These are phyloP conservation scores for Eulithis prunata DNA, from an alignment of 2,888 invertebrate genomes.

Conservation along the genomic window DNA sequence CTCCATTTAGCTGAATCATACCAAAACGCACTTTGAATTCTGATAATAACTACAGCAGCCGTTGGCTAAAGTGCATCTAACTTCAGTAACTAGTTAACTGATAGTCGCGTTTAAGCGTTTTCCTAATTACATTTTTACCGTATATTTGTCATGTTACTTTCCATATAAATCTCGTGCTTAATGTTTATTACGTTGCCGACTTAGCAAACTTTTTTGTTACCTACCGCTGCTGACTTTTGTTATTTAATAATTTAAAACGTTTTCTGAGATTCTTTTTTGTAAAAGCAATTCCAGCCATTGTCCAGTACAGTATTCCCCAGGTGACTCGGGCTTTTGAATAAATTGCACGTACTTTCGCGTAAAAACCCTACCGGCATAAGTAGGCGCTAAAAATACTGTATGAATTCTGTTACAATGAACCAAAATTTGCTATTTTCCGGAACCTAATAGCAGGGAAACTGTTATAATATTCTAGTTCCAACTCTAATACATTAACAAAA, in stretches of 20 bases:
- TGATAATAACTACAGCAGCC: conserved; percentile 1
- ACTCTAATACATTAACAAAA: conserved; percentile 1
- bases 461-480: not conserved
- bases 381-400: conserved; percentile 42
- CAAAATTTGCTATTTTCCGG: conserved; percentile 5
- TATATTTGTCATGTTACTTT: conserved; percentile 30
- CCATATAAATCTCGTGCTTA: conserved; percentile 31
- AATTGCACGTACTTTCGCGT: conserved; percentile 49
- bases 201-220: conserved; percentile 35
- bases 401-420: conserved; percentile 27
- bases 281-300: conserved; percentile 61
- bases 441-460: not conserved
- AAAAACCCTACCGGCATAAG: conserved; percentile 40
- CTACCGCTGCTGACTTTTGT: conserved; percentile 32
- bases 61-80: too few relatives aligned
- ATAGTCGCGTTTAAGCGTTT: not conserved
- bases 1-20: conserved; percentile 31
- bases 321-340: conserved; percentile 58
- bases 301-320: conserved; percentile 51
- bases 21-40: conserved; percentile 30
- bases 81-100: too few relatives aligned
- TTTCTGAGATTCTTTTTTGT: conserved; percentile 52
- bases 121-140: conserved; percentile 30
- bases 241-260: conserved; percentile 49
- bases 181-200: conserved; percentile 36